Percentiles rank a stretch among this genome's conserved stretches.
These are phyloP conservation scores for Cisticola juncidis DNA, from an alignment of 2,113 vertebrate genomes.

Conservation along the genomic window DNA sequence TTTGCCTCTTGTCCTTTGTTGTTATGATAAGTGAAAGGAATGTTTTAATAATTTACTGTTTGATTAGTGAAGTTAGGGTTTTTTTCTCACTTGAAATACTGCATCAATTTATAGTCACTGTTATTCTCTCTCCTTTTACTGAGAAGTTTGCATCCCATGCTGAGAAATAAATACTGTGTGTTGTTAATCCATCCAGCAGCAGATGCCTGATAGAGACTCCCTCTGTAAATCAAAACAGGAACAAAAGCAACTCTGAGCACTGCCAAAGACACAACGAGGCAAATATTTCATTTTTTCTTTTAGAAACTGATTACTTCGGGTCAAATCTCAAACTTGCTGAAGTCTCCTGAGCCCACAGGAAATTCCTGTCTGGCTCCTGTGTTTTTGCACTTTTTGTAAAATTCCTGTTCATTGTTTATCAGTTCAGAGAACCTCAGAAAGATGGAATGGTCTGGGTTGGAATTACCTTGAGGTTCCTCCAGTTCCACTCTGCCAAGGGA, in stretches of 20 bases:
- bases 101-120: not conserved
- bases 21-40: not conserved
- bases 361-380: not conserved
- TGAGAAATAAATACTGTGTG: constrained; percentile 27
- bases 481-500: not conserved
- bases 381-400: not conserved
- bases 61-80: not conserved
- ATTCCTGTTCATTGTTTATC: not conserved
- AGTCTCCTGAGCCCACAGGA: not conserved
- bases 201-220: constrained; percentile 33
- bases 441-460: not conserved
- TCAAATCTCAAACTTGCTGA: not conserved
- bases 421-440: not conserved
- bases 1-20: not conserved
- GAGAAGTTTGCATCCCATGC: not conserved
- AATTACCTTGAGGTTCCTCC: not conserved
- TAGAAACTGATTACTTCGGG: not conserved
- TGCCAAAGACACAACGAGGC: not conserved
- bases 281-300: not conserved
- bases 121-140: not conserved
- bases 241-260: constrained; percentile 23
- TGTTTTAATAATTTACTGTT: constrained; percentile 1
- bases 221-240: constrained; percentile 40
- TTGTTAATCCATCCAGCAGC: constrained; percentile 50
- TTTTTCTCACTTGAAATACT: constrained; percentile 15